Evolutionary conservation across 2,888 invertebrate species (phyloP).

Genomic region (Fissipunctia ypsillon): DNA sequence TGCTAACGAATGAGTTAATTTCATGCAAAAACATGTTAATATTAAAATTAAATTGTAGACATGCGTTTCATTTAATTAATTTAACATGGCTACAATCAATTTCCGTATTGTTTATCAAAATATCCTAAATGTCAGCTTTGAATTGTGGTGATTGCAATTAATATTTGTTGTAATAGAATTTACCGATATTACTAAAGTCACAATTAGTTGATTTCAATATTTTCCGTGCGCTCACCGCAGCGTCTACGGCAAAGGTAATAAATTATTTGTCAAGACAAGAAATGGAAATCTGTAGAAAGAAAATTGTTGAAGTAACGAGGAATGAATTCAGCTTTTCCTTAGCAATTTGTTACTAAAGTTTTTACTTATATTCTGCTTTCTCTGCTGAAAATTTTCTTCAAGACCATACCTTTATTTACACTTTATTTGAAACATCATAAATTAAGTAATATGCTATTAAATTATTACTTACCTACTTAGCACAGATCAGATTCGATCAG

Average conservation of each 20-base stretch:
- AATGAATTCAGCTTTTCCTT: slow-evolving; percentile 52
- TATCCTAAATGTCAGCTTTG: slow-evolving; percentile 1
- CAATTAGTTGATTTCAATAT: slow-evolving; percentile 37
- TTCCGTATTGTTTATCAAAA: slow-evolving; percentile 25
- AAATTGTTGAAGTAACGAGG: slow-evolving; percentile 47
- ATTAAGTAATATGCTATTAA: not conserved
- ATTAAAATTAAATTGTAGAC: slow-evolving; percentile 17
- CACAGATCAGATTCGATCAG: not conserved
- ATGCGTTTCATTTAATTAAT: slow-evolving; percentile 43
- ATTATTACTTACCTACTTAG: not conserved
- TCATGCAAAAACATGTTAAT: slow-evolving; percentile 31
- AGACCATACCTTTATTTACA: not conserved
- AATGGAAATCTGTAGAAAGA: slow-evolving; percentile 45
- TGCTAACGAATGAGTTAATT: slow-evolving; percentile 30
- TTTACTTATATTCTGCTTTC: slow-evolving; percentile 17
- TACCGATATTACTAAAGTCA: slow-evolving; percentile 5
- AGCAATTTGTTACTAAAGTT: slow-evolving; percentile 18
- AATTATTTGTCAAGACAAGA: slow-evolving; percentile 54
- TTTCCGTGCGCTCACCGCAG: slow-evolving; percentile 15
- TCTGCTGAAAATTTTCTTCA: not conserved
- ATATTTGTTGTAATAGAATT: slow-evolving; percentile 23
- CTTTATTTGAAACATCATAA: not conserved
- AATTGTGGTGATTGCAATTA: slow-evolving; percentile 13
- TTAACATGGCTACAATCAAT: slow-evolving; percentile 33
- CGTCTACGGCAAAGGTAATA: slow-evolving; percentile 29